Conservation (phyloP, 2,797 vertebrate genomes). For the Epinephelus malabaricus region DNA sequence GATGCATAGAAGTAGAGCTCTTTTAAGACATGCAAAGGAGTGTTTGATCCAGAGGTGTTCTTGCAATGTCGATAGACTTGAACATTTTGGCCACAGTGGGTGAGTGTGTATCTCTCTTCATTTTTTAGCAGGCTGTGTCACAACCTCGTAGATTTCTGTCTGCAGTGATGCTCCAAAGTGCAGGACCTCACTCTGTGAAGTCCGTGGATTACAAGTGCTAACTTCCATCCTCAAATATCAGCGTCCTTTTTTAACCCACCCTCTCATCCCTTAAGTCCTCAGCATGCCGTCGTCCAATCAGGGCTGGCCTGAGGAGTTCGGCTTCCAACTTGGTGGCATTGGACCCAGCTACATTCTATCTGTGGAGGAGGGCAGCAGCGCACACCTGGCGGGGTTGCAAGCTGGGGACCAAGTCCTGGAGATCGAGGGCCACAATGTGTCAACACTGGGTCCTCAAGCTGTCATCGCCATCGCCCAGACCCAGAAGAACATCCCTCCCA, state of each 20-base stretch:
- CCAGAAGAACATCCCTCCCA: constrained; percentile 94
- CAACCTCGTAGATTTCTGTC: neutral
- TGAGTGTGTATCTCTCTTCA: constrained; percentile 36
- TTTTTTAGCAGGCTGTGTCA: neutral
- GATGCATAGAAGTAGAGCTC: neutral
- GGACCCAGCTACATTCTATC: constrained; percentile 95
- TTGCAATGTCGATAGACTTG: constrained; percentile 51
- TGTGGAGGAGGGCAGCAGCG: constrained; percentile 95
- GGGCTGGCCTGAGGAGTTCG: constrained; percentile 96
- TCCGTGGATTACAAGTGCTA: neutral
- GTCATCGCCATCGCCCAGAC: constrained; percentile 89
- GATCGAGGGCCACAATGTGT: constrained; percentile 94
- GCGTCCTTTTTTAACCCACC: neutral
- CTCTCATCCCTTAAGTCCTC: constrained; percentile 79
- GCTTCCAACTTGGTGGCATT: constrained; percentile 91
- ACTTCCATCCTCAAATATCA: neutral
- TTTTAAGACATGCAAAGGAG: constrained; percentile 26
- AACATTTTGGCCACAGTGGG: constrained; percentile 56
- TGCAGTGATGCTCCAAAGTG: too few species aligned
- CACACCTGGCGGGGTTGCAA: constrained; percentile 91
- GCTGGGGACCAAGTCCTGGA: constrained; percentile 97
- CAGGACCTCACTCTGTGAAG: too few species aligned
- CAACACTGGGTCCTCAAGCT: constrained; percentile 84
- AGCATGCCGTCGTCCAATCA: constrained; percentile 94
- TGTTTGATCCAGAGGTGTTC: constrained; percentile 27